Conservation (phyloP, 2,113 vertebrate genomes). For the Thermophis baileyi region DNA sequence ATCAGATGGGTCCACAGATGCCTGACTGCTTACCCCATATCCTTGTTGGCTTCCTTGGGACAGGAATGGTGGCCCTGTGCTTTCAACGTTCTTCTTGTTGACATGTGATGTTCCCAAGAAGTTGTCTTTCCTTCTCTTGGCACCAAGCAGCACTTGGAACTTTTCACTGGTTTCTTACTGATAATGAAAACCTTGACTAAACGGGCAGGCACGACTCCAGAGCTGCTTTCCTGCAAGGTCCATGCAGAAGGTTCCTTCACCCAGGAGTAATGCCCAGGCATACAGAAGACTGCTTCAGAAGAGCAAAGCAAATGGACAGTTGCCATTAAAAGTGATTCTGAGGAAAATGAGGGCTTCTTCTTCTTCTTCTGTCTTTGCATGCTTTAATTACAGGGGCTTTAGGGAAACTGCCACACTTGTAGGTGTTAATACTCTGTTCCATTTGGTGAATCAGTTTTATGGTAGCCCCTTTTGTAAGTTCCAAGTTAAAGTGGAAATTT, state of each 20-base stretch:
- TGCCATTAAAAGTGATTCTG: background rate
- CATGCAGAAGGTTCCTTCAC: background rate
- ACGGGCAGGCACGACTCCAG: background rate
- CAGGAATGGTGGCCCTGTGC: background rate
- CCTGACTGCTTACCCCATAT: background rate
- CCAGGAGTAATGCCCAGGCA: background rate
- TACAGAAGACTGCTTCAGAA: background rate
- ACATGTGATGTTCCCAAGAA: background rate
- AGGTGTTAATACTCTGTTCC: background rate
- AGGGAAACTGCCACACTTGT: background rate
- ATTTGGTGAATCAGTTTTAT: background rate
- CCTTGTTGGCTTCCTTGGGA: background rate
- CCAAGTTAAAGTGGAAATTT: background rate
- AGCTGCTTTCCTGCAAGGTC: background rate
- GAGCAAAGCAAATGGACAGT: background rate
- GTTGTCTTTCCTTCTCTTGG: background rate
- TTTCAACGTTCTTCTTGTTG: no score
- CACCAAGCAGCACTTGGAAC: background rate
- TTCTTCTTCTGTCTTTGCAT: background rate
- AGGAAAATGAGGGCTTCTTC: background rate
- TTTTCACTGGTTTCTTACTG: background rate
- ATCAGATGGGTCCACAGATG: background rate
- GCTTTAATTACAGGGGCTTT: background rate
- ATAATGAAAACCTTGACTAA: background rate
- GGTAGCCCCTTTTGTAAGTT: background rate